phyloP scores from a whole-genome alignment of 2,888 invertebrate species.

The Andrena hattorfiana region DNA sequence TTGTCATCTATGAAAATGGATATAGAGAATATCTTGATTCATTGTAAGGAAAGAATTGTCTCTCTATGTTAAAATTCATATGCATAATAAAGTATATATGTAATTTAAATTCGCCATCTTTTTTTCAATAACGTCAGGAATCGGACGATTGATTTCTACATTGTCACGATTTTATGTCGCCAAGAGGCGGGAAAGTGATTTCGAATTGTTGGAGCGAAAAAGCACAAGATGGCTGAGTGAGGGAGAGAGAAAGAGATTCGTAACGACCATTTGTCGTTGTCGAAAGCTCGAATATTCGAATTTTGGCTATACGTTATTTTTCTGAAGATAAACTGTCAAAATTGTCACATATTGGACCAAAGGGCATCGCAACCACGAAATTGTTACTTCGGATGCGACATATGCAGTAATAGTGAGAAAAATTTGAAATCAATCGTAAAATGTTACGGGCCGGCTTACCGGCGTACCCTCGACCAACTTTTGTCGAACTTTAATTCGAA shows the following conservation, averaged over 20 bases:
- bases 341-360: not conserved
- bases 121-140: not conserved
- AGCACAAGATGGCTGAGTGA: not conserved
- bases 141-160: conserved; percentile 15
- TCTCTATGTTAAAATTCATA: conserved; percentile 77
- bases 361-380: not conserved
- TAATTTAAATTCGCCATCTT: conserved; percentile 66
- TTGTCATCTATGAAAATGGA: conserved; percentile 59
- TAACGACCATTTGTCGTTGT: conserved; percentile 2
- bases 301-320: not conserved
- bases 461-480: not conserved
- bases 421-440: conserved; percentile 3
- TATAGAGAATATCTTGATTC: conserved; percentile 67
- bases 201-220: not conserved
- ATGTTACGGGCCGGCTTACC: not conserved
- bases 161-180: not conserved
- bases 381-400: not conserved
- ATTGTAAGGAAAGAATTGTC: conserved; percentile 74
- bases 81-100: conserved; percentile 77
- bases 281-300: not conserved
- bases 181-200: not conserved
- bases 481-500: not conserved
- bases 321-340: not conserved
- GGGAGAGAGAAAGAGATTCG: not conserved
- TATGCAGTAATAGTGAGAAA: not conserved